Percentiles rank a stretch among this genome's conserved stretches.
These are phyloP conservation scores for Magallana angulata DNA, from an alignment of 1,140 invertebrate species.

Conservation along the genomic window DNA sequence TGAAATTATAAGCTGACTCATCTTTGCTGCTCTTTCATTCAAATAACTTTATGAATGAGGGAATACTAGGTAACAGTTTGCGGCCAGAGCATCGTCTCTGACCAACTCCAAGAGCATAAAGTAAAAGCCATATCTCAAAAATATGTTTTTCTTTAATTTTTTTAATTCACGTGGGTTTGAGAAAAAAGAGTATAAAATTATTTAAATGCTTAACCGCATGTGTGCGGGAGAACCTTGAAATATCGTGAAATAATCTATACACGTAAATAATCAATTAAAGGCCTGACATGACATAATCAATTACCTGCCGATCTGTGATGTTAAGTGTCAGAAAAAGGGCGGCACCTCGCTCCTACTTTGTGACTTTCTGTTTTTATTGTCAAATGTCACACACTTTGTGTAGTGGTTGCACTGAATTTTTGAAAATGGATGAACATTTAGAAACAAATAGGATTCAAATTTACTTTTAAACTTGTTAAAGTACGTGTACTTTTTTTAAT, in stretches of 20 bases:
- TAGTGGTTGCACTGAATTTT: neutral
- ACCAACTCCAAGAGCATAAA: too few relatives aligned
- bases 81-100: too few relatives aligned
- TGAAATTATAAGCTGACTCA: neutral
- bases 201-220: constrained; percentile 8
- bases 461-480: too few relatives aligned
- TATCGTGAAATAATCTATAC: neutral
- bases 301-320: neutral
- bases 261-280: constrained; percentile 27
- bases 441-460: too few relatives aligned
- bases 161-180: too few relatives aligned
- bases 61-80: neutral
- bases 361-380: constrained; percentile 1
- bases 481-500: too few relatives aligned
- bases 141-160: too few relatives aligned
- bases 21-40: neutral
- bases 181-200: neutral
- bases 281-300: constrained; percentile 13
- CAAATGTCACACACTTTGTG: neutral
- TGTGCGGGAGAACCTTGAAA: constrained; percentile 14
- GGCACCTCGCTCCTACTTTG: constrained; percentile 3
- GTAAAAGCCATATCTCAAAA: too few relatives aligned
- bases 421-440: neutral
- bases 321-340: neutral
- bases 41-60: neutral